Evolutionary conservation across 1,140 invertebrate species (phyloP).

Genomic region (Zaprionus kolodkinae): DNA sequence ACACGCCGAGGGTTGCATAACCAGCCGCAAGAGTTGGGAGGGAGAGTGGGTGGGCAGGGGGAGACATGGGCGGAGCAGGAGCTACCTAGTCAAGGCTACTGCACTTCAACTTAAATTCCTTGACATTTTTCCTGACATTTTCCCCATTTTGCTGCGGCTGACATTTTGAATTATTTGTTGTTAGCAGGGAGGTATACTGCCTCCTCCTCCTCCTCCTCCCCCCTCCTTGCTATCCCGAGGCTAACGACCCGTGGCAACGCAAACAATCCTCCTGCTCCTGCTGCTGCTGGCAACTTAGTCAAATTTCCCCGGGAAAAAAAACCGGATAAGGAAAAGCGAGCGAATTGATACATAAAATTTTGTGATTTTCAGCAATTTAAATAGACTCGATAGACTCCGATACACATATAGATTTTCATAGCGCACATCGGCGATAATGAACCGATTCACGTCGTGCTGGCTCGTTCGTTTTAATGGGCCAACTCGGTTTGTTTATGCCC

Average conservation of each 20-base stretch:
- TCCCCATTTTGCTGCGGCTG: conserved; percentile 65
- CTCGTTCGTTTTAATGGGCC: conserved; percentile 5
- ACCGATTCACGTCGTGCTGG: conserved; percentile 1
- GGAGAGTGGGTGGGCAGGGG: neutral
- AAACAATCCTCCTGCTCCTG: conserved; percentile 36
- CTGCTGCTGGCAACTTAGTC: conserved; percentile 15
- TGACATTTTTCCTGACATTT: conserved; percentile 65
- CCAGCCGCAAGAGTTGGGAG: neutral
- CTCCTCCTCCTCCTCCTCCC: too few relatives aligned
- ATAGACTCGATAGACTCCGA: neutral
- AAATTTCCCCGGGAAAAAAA: conserved; percentile 15
- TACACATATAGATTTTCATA: neutral
- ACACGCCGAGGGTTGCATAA: conserved; percentile 28
- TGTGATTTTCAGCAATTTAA: neutral
- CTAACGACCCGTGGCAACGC: conserved; percentile 65
- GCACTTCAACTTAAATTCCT: conserved; percentile 44
- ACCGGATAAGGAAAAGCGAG: conserved; percentile 25
- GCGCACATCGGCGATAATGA: conserved; percentile 4
- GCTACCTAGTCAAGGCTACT: conserved; percentile 14
- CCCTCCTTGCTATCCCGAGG: conserved; percentile 29
- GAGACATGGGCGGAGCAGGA: neutral
- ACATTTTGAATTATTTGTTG: conserved; percentile 79
- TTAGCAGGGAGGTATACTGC: conserved; percentile 34
- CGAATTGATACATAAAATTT: conserved; percentile 18
- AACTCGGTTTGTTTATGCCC: conserved; percentile 3